Evolutionary conservation across 2,113 vertebrate species (phyloP).

Genomic region (Leiothrix lutea): DNA sequence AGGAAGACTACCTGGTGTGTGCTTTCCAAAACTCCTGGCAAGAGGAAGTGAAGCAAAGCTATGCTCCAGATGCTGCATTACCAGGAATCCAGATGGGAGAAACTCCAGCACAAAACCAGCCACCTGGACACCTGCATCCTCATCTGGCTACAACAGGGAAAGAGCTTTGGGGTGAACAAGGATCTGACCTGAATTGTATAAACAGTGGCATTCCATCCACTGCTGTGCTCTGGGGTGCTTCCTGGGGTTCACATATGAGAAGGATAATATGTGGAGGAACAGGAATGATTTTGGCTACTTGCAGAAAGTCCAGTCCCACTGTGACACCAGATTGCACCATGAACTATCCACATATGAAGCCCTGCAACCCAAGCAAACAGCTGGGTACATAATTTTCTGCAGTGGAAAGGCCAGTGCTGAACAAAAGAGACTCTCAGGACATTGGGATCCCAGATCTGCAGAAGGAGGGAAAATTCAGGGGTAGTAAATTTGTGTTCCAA

Average conservation of each 20-base stretch:
- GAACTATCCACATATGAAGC: not conserved
- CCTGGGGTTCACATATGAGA: not conserved
- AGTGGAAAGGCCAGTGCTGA: not conserved
- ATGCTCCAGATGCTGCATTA: slow-evolving; percentile 22
- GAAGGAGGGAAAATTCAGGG: not conserved
- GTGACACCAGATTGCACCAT: not conserved
- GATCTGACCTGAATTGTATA: not conserved
- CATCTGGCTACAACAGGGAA: not conserved
- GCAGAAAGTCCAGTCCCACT: not conserved
- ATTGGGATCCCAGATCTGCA: not conserved
- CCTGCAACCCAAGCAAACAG: not conserved
- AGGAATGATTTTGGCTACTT: not conserved
- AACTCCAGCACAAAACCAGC: slow-evolving; percentile 41
- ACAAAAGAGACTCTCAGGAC: not conserved
- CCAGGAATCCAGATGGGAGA: slow-evolving; percentile 41
- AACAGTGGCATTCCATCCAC: not conserved
- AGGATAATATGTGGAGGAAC: not conserved
- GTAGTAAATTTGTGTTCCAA: not conserved
- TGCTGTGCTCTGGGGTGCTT: not conserved
- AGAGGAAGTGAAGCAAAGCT: slow-evolving; percentile 39
- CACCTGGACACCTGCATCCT: not conserved
- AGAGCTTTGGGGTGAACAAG: not conserved
- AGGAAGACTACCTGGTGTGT: slow-evolving; percentile 12
- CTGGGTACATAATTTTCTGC: not conserved
- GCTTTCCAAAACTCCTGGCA: slow-evolving; percentile 26